Conservation (phyloP, 2,888 invertebrate genomes). For the Drosophila mimica region DNA sequence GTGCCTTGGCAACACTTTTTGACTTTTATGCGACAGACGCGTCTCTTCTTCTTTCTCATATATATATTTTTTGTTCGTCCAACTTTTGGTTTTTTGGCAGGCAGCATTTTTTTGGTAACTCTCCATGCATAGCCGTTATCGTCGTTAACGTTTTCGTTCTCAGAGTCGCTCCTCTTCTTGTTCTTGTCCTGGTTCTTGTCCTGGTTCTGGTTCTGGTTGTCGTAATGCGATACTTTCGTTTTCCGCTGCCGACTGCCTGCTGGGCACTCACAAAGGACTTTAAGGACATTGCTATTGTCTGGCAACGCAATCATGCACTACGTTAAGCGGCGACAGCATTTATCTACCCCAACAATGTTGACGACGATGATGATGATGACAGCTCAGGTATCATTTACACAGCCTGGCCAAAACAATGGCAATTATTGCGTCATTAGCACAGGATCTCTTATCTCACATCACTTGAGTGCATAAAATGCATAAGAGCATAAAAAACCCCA, state of each 20-base stretch:
- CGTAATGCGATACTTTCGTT: conserved; percentile 52
- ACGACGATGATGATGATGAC: background rate
- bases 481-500: conserved; percentile 4
- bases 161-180: background rate
- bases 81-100: conserved; percentile 39
- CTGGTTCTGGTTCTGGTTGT: background rate
- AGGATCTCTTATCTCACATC: conserved; percentile 42
- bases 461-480: conserved; percentile 54
- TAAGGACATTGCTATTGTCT: conserved; percentile 47
- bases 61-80: conserved; percentile 2
- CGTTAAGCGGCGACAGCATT: conserved; percentile 60
- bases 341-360: conserved; percentile 55
- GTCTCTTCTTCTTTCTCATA: background rate
- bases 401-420: conserved; percentile 58
- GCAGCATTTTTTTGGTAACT: conserved; percentile 24
- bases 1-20: conserved; percentile 78
- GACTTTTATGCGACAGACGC: conserved; percentile 69
- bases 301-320: conserved; percentile 60
- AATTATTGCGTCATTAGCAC: conserved; percentile 71
- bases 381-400: conserved; percentile 63
- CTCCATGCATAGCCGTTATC: conserved; percentile 11
- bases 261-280: conserved; percentile 25
- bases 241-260: conserved; percentile 27
- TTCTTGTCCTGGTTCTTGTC: background rate
- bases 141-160: conserved; percentile 8